Base-by-base conservation (phyloP, 2,888 invertebrate genomes). In the Cosmopolites sordidus region DNA sequence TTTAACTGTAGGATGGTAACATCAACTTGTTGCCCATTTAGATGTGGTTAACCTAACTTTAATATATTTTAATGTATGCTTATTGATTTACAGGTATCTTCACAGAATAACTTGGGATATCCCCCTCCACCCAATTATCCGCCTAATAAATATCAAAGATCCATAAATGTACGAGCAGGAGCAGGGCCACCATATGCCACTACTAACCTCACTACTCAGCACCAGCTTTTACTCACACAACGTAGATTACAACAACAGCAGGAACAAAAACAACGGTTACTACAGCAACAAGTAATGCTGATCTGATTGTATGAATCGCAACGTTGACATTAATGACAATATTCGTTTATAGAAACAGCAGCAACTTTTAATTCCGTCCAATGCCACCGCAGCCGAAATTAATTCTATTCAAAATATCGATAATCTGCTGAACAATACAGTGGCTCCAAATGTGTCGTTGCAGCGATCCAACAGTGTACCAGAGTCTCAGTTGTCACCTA, bases 401-500 rank as follows among this genome's bases (percentile, higher is more conserved):
- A 74, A 76, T 56, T 73, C 78, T 46, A 75, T 82, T 62, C 80
- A 80, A 59, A 92, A 89, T 67, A 89, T 94, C 66, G 89, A 87
- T 69, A 90, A 87, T 58, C 79, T 95, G 63, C 80, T 93, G 66
- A 89, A 88, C 70, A 87, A 87, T 65, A 86, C 86, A 62, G 87
- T 86, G 43, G 90, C 91, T 58, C 91, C 91, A 46, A 95, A 95
- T 74, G 94, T 95, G 48, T 85, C 93, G 56, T 78, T 94, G 60
- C 87, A 89, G 72, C 78, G 86, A 56, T 82, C 83, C 37, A 80
- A 83, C 62, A 75, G 73, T 60, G 73, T 79, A 63, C 78, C 78
- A 11, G 77, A 80, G 54, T 78, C 79, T 59, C 79, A 79, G 43
- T 76, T 85, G 58, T 86, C 86, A 64, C 84, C 86, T 33, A 67